Base-by-base conservation (phyloP, 1,140 invertebrate species). In the Andrena cerasifolii region DNA sequence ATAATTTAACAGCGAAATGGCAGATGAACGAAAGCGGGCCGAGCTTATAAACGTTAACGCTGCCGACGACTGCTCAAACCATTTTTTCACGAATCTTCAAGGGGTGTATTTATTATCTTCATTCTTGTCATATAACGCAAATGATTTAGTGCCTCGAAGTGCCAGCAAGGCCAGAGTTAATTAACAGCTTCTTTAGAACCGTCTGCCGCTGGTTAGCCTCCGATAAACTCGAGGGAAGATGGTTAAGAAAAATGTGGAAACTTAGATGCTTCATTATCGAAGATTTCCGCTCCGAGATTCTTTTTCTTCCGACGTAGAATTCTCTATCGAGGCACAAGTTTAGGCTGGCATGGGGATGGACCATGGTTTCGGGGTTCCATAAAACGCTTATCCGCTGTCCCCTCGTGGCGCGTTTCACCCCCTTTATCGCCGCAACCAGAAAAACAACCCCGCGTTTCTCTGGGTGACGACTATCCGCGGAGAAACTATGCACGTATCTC, bases 381-480 rank as follows among this genome's bases (percentile, higher is more conserved):
- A 45, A 66, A 66, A 66, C 71, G 47, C 36, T 74, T 74, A 74
- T 74, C 61, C 43, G 14, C 5, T 12, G 59, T 21, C 33, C 36
- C n/a, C 54, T 33, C 26, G 18, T 14, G 24, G 7, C 26, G 14
- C 0, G n/a, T 59, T 24, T 54, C n/a, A 8, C 51, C 5, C 10
- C n/a, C 14, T 36, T 75, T 56, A 74, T 75, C 61, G 62, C n/a
- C 6, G n/a, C 18, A 36, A 16, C 24, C 21, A n/a, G 26, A 31
- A 53, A 26, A 65, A 53, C 47, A 53, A 2, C 47, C 26, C 8
- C 40, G 40, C 49, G 62, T 73, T 62, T 56, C 28, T 12, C 16
- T 2, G n/a, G 43, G n/a, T 40, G 63, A 73, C 33, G 45, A 63
- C 49, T 16, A 36, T 36, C 18, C 36, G 24, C 31, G 28, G 31